Evolutionary conservation across 2,797 vertebrate genomes (phyloP), one percentile per base, ranked within the genome.

Genomic region (Tiaroga cobitis): DNA sequence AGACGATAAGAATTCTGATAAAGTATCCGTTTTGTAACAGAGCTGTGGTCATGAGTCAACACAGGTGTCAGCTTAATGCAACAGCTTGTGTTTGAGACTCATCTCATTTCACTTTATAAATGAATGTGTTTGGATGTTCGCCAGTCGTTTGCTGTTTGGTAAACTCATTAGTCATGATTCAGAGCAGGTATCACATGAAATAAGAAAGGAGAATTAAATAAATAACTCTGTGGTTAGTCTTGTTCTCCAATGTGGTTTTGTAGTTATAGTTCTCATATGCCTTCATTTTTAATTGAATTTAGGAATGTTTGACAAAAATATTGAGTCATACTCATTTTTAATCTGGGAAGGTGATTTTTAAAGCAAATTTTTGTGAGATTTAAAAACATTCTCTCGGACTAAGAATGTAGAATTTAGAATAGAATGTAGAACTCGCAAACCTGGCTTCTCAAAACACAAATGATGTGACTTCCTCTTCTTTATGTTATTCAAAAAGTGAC

Each of bases 111-210:
- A 78, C 86, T 88, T n/a, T 61, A 29, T 49, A 87, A 90, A 89
- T 49, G 89, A 91, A 85, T 19, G 81, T 61, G 82, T 69, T 76
- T 89, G 83, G 80, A 81, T 75, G 61, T 87, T 87, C 37, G 61
- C 69, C 21, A 67, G 10, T 8, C 24, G 5, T 51, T 32, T 61
- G 41, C 59, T 49, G 29, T 61, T 83, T 67, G 87, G 91, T 92
- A 82, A 84, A 67, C 80, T 90, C 73, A 90, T 92, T 89, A 90
- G 84, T 19, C 37, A 29, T 19, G 19, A 54, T 56, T 81, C 46
- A 26, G 32, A 69, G 32, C 49, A 81, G 69, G 26, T 54, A 69
- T 54, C 6, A 8, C 32, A 39, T 54, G 7, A 69, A 69, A 80
- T 80, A 37, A 51, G 13, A 51, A 26, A n/a, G 2, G 32, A 24